These are phyloP conservation scores for Falcunculus frontatus DNA, from an alignment of 2,113 vertebrate species.

Conservation along the genomic window DNA sequence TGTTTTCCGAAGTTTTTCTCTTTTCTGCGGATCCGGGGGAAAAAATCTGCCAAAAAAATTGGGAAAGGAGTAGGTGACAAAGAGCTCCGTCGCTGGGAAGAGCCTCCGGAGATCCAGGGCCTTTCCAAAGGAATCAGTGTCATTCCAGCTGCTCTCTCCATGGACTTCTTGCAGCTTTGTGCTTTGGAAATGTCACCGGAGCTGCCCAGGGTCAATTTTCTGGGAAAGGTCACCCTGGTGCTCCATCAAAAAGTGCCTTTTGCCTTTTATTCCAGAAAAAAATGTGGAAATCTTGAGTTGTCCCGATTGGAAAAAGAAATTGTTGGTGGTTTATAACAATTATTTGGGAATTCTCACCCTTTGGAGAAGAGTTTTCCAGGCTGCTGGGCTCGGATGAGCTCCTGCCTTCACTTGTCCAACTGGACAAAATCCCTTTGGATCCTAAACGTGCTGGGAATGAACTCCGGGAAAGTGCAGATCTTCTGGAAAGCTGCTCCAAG, in stretches of 20 bases:
- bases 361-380: fast-evolving
- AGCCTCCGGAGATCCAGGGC: background rate
- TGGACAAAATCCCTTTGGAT: background rate
- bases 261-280: background rate
- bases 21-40: background rate
- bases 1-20: background rate
- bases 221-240: background rate
- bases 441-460: background rate
- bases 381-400: too few species aligned
- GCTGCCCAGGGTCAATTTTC: background rate
- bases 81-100: background rate
- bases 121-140: background rate
- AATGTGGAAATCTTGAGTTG: background rate
- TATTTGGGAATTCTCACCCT: background rate
- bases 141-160: background rate
- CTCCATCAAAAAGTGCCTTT: background rate
- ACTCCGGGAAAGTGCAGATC: fast-evolving
- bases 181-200: background rate
- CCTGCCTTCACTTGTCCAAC: too few species aligned
- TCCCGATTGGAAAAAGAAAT: background rate
- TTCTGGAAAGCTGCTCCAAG: background rate
- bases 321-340: background rate
- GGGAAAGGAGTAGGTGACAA: background rate
- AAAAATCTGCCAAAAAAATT: background rate
- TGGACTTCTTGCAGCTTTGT: background rate